Conservation (phyloP, 2,888 invertebrate genomes). For the Microchrysa polita region DNA sequence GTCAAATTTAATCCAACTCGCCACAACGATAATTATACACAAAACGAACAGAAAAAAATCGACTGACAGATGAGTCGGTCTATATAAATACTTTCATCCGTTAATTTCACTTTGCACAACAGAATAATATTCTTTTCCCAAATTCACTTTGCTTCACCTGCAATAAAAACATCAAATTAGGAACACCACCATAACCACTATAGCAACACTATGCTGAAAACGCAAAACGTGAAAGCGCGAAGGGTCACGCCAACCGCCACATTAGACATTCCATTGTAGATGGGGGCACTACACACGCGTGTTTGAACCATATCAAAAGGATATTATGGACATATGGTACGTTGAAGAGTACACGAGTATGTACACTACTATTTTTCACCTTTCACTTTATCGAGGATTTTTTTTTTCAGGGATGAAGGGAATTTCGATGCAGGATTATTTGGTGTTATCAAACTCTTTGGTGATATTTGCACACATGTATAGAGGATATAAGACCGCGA, state of each 20-base stretch:
- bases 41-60: background rate
- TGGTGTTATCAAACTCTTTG: background rate
- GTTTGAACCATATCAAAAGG: slow-evolving; percentile 23
- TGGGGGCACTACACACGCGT: slow-evolving; percentile 17
- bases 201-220: background rate
- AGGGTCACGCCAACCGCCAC: background rate
- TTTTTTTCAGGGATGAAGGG: background rate
- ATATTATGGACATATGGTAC: slow-evolving; percentile 4
- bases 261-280: background rate
- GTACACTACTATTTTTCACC: background rate
- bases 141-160: background rate
- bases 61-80: background rate
- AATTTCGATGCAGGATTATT: no score
- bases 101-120: background rate
- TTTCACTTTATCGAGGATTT: background rate
- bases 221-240: background rate
- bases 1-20: background rate
- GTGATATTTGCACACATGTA: background rate
- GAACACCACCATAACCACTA: slow-evolving; percentile 5
- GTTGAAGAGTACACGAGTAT: background rate
- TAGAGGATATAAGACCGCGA: background rate
- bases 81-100: background rate
- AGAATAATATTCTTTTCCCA: background rate
- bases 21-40: no score
- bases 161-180: slow-evolving; percentile 1